Percentiles rank a stretch among this genome's conserved stretches.
Conservation (phyloP, 1,140 invertebrate genomes). For the Bombus difficillimus region DNA sequence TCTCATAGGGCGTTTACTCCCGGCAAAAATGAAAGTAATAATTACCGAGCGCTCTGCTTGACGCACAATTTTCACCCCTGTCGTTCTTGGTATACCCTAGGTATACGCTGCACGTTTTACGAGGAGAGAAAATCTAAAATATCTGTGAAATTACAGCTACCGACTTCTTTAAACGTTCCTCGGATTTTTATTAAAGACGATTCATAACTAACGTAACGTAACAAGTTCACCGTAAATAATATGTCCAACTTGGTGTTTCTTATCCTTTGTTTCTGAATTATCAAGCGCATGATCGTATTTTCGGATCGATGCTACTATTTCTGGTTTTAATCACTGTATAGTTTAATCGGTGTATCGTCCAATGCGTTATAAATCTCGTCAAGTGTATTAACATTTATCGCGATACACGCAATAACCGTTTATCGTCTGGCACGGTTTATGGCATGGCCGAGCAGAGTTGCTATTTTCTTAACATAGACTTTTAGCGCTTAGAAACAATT, state of each 20-base stretch:
- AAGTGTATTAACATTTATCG: background rate
- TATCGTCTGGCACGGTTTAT: background rate
- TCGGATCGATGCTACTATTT: no score
- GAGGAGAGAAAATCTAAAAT: conserved; percentile 45
- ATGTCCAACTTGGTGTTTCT: background rate
- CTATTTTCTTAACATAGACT: background rate
- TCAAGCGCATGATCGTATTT: no score
- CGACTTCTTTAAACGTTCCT: background rate
- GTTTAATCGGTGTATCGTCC: background rate
- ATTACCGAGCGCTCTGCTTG: conserved; percentile 45
- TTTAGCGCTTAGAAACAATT: no score
- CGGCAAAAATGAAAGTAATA: conserved; percentile 56
- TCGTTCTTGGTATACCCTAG: conserved; percentile 9
- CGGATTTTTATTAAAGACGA: background rate
- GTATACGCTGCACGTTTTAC: conserved; percentile 17
- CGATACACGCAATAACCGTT: background rate
- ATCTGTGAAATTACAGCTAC: conserved; percentile 11
- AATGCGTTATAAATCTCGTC: background rate
- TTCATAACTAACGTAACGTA: background rate
- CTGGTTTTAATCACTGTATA: background rate
- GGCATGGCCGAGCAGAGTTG: background rate
- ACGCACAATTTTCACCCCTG: conserved; percentile 39
- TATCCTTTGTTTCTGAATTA: background rate
- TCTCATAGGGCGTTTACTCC: conserved; percentile 15
- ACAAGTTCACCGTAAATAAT: background rate